A percentile compares a stretch with the other conserved stretches of the same genome.
phyloP scores from a whole-genome alignment of 2,113 vertebrate species.

The Syngnathus floridae region DNA sequence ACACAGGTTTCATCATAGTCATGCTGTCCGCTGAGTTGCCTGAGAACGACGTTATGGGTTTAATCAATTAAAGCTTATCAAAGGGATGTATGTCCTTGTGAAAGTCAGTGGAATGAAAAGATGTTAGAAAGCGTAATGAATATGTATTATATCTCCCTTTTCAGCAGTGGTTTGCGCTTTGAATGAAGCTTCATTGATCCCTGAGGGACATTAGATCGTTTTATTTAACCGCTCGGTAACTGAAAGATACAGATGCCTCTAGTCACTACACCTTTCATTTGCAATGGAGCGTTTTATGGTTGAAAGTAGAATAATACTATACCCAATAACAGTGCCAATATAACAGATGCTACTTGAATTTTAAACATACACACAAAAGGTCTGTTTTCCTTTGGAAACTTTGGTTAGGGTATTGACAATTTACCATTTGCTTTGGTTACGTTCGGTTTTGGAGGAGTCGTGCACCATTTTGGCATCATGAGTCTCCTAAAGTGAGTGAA shows the following conservation, averaged over 20 bases:
- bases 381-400: not conserved
- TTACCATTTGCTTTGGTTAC: not conserved
- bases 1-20: constrained; percentile 4
- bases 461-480: not conserved
- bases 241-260: not conserved
- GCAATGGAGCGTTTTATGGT: constrained; percentile 3
- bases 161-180: constrained; percentile 2
- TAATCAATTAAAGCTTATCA: constrained; percentile 42
- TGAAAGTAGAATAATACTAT: not conserved
- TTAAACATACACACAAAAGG: not conserved
- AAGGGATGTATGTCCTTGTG: constrained; percentile 20
- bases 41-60: constrained; percentile 21
- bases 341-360: not conserved
- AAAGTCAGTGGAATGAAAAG: constrained; percentile 22
- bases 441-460: not conserved
- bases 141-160: constrained; percentile 12
- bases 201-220: constrained; percentile 7
- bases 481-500: not conserved
- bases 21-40: constrained; percentile 21
- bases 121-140: constrained; percentile 16
- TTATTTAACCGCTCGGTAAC: constrained; percentile 1
- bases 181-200: constrained; percentile 17
- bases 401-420: not conserved
- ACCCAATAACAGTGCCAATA: not conserved
- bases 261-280: constrained; percentile 1